A percentile compares a stretch with the other conserved stretches of the same genome.
These are phyloP conservation scores for Thymelicus lineola DNA, from an alignment of 2,888 invertebrate genomes.

Conservation along the genomic window DNA sequence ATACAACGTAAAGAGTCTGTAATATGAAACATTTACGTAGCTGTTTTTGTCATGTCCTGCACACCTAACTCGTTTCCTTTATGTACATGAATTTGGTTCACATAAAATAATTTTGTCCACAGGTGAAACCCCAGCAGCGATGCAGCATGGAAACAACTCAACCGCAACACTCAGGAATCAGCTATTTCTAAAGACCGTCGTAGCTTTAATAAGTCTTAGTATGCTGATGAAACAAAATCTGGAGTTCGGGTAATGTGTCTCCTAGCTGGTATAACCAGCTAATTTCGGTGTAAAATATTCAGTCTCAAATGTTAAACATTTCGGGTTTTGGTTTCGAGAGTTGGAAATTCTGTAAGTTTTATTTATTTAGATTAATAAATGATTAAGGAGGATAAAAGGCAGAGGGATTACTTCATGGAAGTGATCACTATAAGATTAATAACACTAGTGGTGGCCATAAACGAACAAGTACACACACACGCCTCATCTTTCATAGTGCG, in stretches of 20 bases:
- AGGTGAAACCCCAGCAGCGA: conserved; percentile 91
- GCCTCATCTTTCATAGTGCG: no score
- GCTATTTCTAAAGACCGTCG: conserved; percentile 50
- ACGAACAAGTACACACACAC: no score
- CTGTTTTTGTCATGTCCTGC: no score
- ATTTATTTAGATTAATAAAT: no score
- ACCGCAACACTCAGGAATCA: conserved; percentile 51
- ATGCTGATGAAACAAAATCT: conserved; percentile 53
- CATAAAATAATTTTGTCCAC: conserved; percentile 50
- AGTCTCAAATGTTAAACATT: conserved; percentile 34
- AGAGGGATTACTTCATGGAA: no score
- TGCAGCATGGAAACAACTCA: conserved; percentile 88
- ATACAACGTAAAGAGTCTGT: no score
- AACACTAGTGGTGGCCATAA: no score
- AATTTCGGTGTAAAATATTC: conserved; percentile 30
- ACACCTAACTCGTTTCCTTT: no score
- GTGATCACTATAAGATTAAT: no score
- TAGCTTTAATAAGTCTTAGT: conserved; percentile 53
- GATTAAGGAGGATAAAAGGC: no score
- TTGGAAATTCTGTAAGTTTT: no score
- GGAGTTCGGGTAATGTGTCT: conserved; percentile 67
- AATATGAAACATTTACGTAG: no score
- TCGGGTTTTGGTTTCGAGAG: conserved; percentile 20
- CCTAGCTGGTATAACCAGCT: conserved; percentile 21
- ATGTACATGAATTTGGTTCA: background rate